Conservation (phyloP, 2,797 vertebrate species). For the Distichodus sexfasciatus region DNA sequence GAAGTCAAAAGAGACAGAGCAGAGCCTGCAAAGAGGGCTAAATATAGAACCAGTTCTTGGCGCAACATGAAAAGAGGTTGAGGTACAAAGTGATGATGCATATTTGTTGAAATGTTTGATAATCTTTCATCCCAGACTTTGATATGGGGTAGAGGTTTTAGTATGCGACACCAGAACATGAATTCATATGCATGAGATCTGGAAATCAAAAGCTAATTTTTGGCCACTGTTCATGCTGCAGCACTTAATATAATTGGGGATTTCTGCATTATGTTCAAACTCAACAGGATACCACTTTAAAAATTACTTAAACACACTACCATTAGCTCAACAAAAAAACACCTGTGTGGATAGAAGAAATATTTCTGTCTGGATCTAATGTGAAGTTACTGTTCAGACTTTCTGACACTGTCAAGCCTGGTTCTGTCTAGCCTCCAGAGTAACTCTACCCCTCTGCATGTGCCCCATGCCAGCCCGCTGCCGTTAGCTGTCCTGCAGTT, state of each 20-base stretch:
- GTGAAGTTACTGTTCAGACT: not conserved
- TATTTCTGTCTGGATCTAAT: not conserved
- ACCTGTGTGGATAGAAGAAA: no score
- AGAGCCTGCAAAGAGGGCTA: constrained; percentile 26
- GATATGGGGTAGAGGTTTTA: not conserved
- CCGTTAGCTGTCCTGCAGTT: not conserved
- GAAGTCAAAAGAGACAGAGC: constrained; percentile 1
- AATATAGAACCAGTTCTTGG: constrained; percentile 26
- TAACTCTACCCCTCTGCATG: not conserved
- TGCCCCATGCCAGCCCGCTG: not conserved
- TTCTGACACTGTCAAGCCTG: not conserved
- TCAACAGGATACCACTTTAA: not conserved
- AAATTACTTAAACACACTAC: not conserved
- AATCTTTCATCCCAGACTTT: not conserved
- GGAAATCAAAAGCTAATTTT: not conserved
- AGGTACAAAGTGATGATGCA: not conserved
- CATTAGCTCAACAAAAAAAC: not conserved
- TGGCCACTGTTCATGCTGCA: not conserved
- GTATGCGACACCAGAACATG: not conserved
- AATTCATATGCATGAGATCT: not conserved
- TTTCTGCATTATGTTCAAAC: not conserved
- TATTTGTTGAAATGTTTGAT: not conserved
- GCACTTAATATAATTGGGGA: not conserved
- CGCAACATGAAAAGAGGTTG: not conserved
- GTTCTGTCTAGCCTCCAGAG: not conserved